Evolutionary conservation across 2,888 invertebrate species (phyloP), one percentile per base, ranked within the genome.

Genomic region (Aspidapion aeneum): DNA sequence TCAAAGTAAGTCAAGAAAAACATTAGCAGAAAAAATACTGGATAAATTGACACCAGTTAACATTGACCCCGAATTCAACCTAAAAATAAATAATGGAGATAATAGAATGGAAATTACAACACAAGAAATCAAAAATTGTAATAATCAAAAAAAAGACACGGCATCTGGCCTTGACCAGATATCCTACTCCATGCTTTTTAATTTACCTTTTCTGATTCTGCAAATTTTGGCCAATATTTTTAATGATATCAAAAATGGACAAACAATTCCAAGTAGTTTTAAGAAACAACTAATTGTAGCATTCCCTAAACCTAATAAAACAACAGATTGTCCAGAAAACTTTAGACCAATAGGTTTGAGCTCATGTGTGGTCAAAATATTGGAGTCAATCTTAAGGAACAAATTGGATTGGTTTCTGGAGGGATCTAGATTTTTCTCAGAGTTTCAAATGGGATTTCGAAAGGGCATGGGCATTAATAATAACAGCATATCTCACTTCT

Each of bases 381-480:
- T 58, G 0, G 58, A 58, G 48, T 35, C 3, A 16, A 18, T 49
- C n/a, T 35, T 57, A 1, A 48, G 20, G 48, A 20, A 18, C 16
- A 22, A 49, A 49, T 7, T 58, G 0, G 49, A 58, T 18, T 58
- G 58, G 58, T 3, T 20, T 49, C 20, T 49, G n/a, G 58, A 48
- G 22, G 48, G n/a, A 1, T 49, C n/a, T 7, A n/a, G 50, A 58
- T 49, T 35, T 18, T 48, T 58, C n/a, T 58, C 49, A 18, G 16
- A 58, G 16, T 19, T 12, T 48, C 58, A 58, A 58, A 58, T 58
- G 21, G 58, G 58, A 16, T 58, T 58, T 18, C 22, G 58, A 18
- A 58, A 58, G 20, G 50, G 50, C 17, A 57, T 35, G n/a, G 57
- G 57, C 57, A 20, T 12, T 2, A n/a, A 19, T 18, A 3, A 35